Percentiles rank a stretch among this genome's conserved stretches.
These are phyloP conservation scores for Subacronicta megacephala DNA, from an alignment of 2,888 invertebrate genomes.

Conservation along the genomic window DNA sequence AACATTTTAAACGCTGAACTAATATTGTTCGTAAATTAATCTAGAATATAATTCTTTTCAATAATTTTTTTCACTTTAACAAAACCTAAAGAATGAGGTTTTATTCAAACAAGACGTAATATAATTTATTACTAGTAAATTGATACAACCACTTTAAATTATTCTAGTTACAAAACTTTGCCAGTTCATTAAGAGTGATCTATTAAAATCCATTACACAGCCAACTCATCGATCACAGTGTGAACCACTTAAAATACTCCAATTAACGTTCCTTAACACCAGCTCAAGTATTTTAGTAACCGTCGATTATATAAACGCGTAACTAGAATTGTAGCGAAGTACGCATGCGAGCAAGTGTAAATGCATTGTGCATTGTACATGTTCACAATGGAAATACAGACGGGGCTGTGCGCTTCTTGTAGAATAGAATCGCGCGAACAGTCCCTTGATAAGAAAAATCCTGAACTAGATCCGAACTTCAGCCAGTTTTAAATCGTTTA, in stretches of 20 bases:
- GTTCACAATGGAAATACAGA: not conserved
- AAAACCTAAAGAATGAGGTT: not conserved
- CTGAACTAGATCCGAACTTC: too few species aligned
- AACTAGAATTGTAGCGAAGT: conserved; percentile 16
- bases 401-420: too few species aligned
- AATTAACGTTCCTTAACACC: conserved; percentile 42
- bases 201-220: conserved; percentile 32
- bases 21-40: not conserved
- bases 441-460: too few species aligned
- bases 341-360: conserved; percentile 31
- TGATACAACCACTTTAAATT: not conserved
- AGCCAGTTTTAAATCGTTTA: too few species aligned
- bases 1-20: not conserved
- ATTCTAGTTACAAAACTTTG: conserved; percentile 2
- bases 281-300: conserved; percentile 38
- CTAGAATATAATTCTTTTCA: too few species aligned
- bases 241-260: conserved; percentile 41
- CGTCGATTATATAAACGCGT: conserved; percentile 33
- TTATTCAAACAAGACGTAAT: not conserved
- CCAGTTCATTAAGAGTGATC: conserved; percentile 13
- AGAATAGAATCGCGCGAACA: too few species aligned
- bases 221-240: conserved; percentile 26
- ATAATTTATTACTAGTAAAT: not conserved
- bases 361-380: conserved; percentile 27
- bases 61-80: not conserved